These are phyloP conservation scores for Plebejus melissa DNA, from an alignment of 2,888 invertebrate genomes.

Conservation along the genomic window DNA sequence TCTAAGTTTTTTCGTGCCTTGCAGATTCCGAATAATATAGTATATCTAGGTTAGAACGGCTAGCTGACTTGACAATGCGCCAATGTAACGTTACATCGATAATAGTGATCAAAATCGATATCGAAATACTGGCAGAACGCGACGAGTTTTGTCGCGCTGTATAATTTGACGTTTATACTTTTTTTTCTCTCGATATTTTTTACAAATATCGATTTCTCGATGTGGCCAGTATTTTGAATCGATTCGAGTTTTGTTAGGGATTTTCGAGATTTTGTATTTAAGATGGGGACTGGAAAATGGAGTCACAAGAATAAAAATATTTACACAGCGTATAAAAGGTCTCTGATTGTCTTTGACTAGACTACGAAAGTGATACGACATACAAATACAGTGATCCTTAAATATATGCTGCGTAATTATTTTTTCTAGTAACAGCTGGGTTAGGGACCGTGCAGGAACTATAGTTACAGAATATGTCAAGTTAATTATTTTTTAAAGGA, in stretches of 20 bases:
- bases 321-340: not conserved
- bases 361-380: too few species aligned
- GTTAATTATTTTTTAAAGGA: too few species aligned
- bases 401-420: too few species aligned
- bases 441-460: too few species aligned
- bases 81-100: conserved; percentile 37
- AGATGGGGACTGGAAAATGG: not conserved
- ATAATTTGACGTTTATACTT: conserved; percentile 2
- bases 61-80: conserved; percentile 63
- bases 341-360: too few species aligned
- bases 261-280: not conserved
- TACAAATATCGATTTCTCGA: conserved; percentile 20
- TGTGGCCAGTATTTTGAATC: conserved; percentile 18
- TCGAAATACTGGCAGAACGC: conserved; percentile 13
- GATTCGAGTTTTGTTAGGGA: not conserved
- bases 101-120: conserved; percentile 27
- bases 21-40: not conserved
- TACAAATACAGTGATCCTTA: too few species aligned
- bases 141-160: conserved; percentile 5
- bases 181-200: conserved; percentile 17
- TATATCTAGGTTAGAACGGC: not conserved
- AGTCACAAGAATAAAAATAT: not conserved
- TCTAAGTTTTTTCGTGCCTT: not conserved
- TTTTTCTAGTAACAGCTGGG: too few species aligned
- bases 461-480: too few species aligned